Evolutionary conservation across 2,113 vertebrate species (phyloP), one percentile per base, ranked within the genome.

Genomic region (Laterallus jamaicensis): DNA sequence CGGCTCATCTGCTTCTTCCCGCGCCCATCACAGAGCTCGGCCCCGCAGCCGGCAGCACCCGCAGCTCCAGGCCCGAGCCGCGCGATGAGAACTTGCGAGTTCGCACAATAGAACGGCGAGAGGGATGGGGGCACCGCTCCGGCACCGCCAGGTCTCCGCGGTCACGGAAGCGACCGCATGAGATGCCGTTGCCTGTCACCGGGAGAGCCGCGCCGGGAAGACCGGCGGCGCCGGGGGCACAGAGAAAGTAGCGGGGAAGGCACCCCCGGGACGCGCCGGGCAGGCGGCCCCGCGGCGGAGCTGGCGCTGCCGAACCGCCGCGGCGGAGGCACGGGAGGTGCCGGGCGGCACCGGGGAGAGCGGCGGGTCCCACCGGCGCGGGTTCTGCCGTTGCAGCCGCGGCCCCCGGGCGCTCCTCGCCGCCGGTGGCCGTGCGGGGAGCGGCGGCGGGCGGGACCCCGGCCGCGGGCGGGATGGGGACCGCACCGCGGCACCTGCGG

Each of bases 311-410:
- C 1, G 63, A 14, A 15, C 20, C 6, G 86, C 52, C 28, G 68
- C 82, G 6, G 84, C 64, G 10, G 42, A 18, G 44, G 17, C 44
- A 42, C 42, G 44, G 44, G 49, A 22, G 49, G 20, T 49, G 49
- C 49, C 49, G 49, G 1, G 79, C 62, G 54, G 56, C 22, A 11
- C 37, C 4, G 35, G 55, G 37, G 29, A 58, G 4, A 24, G 69
- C 49, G 18, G 21, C 50, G 50, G 21, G 22, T 12, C 49, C 35
- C 4, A 10, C 4, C 19, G 37, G 12, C 10, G 49, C 44, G 0
- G 28, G 11, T 24, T 6, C 29, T 0, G 39, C 12, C 50, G 58
- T 5, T 0, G n/a, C n/a, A n/a, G n/a, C n/a, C n/a, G n/a, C n/a
- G n/a, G n/a, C n/a, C n/a, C n/a, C n/a, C n/a, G n/a, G n/a, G n/a